Base-by-base conservation (phyloP, 2,113 vertebrate species). In the Perca flavescens region DNA sequence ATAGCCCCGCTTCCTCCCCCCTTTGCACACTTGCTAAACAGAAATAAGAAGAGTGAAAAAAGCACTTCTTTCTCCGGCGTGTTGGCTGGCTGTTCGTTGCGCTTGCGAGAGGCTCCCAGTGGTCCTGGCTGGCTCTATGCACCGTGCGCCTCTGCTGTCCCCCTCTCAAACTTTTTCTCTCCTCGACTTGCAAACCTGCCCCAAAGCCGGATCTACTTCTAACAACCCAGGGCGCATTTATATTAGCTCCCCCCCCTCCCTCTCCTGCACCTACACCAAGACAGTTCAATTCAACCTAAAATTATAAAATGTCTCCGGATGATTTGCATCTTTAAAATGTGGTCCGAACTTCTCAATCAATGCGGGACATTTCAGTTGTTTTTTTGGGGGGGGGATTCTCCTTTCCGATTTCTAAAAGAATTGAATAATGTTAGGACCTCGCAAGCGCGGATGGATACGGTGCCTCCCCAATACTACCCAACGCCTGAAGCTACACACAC, bases 91-190 rank as follows among this genome's bases (percentile, higher is more conserved):
- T 46, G 86, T 71, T 53, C 2, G 79, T 34, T 71, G 88, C 74
- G 84, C 89, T 69, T 11, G 86, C 74, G 80, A 11, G 86, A 84
- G 88, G 79, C 71, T 84, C 76, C 87, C 53, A 71, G 75, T 88
- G 87, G 75, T 93, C 88, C 89, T 88, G 88, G 85, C 89, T 88
- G 88, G 85, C 82, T 87, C 54, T 90, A 81, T 1, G 93, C 91
- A 95, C 91, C 86, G 86, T 80, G 91, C 91, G 86, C 90, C 92
- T 94, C 89, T 95, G 93, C 89, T 72, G 85, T 88, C 91, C 87
- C 77, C 87, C 87, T 82, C 86, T 90, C 87, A 74, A 91, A 93
- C 92, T 92, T 92, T 82, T 90, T 84, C 94, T 92, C 77, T 84
- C 77, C 83, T 86, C 90, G 74, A 90, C 92, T 92, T 90, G 56